Evolutionary conservation across 2,888 invertebrate genomes (phyloP), one percentile per base, ranked within the genome.

Genomic region (Lasioglossum villosulum): DNA sequence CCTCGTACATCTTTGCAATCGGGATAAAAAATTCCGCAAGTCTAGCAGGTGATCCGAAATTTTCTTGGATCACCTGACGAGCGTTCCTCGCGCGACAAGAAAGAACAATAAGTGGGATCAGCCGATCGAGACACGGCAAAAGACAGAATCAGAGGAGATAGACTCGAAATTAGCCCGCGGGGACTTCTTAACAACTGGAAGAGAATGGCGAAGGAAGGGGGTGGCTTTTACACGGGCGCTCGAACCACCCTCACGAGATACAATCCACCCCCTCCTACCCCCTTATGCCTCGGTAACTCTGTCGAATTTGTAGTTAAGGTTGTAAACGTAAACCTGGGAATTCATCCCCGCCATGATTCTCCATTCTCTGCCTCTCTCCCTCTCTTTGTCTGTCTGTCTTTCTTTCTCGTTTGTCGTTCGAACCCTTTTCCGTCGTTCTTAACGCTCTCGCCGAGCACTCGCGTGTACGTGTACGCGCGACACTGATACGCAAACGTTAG

Each of bases 311-410:
- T 94, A 94, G 94, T 94, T 94, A 93, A 93, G 93, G 93, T 93
- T 93, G 94, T 95, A 95, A 95, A 95, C 94, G 94, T 94, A 94
- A 95, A 94, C 94, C 94, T 94, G 94, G 94, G 94, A 94, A 93
- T 95, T 94, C 93, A 86, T 78, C 87, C 80, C 75, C 76, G 30
- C 70, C 77, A 80, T 37, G 23, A 72, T 66, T 75, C 78, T 59
- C 66, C n/a, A n/a, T 52, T 66, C 34, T 63, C 66, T 23, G 30
- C 8, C 68, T 16, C 37, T 34, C 56, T 78, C 74, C 19, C 81
- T 74, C 66, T 66, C 52, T 75, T 45, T 82, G 83, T 66, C 74
- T 23, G 10, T 4, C 68, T 23, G 37, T 37, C 56, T 80, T 75
- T 30, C 81, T 74, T 70, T 72, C 63, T 78, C 71, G 83, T 66